These are phyloP conservation scores for Geothlypis trichas DNA, from an alignment of 2,113 vertebrate species.

Conservation along the genomic window DNA sequence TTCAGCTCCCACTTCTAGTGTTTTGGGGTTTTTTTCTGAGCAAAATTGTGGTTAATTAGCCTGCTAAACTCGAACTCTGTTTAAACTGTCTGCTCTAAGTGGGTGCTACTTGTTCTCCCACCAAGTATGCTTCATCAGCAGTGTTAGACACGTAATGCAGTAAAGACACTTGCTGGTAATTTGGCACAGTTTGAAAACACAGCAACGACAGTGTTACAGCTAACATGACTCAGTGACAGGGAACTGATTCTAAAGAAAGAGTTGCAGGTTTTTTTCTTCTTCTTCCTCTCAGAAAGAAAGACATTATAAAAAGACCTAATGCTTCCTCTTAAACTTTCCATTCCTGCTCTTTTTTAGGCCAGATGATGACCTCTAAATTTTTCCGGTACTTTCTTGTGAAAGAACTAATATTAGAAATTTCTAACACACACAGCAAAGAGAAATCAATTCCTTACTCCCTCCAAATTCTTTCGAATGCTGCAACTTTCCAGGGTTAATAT, in stretches of 20 bases:
- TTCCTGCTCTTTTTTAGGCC: slow-evolving; percentile 30
- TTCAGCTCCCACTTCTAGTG: slow-evolving; percentile 43
- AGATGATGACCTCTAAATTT: background rate
- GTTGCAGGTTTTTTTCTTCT: slow-evolving; percentile 54
- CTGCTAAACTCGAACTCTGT: background rate
- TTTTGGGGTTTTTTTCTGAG: slow-evolving; percentile 28
- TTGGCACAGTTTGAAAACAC: slow-evolving; percentile 86
- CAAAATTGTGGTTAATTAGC: slow-evolving; percentile 27
- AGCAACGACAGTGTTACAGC: slow-evolving; percentile 39
- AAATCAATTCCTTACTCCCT: slow-evolving; percentile 39
- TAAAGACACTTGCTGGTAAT: slow-evolving; percentile 96
- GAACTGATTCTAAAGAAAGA: slow-evolving; percentile 65
- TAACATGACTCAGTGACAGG: slow-evolving; percentile 38
- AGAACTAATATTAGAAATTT: slow-evolving; percentile 43
- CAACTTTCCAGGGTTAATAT: slow-evolving; percentile 60
- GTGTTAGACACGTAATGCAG: slow-evolving; percentile 76
- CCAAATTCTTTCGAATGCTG: slow-evolving; percentile 26
- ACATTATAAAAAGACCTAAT: background rate
- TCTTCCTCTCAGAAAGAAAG: background rate
- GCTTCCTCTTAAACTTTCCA: slow-evolving; percentile 31
- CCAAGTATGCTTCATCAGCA: slow-evolving; percentile 70
- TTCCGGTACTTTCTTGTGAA: slow-evolving; percentile 10
- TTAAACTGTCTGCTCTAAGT: slow-evolving; percentile 53
- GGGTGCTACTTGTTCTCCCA: slow-evolving; percentile 45
- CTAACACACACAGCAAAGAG: slow-evolving; percentile 1